Base-by-base conservation (phyloP, 2,888 invertebrate genomes). In the Drosophila nr. perissopoda region DNA sequence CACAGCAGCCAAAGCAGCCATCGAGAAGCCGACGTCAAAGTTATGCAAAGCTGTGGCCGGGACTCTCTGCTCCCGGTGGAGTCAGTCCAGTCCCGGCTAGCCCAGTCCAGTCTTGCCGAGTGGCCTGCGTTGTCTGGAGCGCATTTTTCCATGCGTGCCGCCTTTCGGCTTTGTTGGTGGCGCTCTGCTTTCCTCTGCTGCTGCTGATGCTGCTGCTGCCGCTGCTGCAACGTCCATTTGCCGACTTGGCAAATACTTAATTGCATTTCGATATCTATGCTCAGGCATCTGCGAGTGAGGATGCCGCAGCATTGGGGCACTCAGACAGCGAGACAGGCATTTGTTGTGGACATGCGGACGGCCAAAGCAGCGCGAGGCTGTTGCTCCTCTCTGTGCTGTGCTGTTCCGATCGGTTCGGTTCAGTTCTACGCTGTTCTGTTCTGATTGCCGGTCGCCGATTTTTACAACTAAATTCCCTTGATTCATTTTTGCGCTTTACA, bases 251-350 rank as follows among this genome's bases (percentile, higher is more conserved):
- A 90, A 90, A 90, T 89, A 88, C 86, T 91, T 91, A 91, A 91
- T 91, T 91, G 91, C 91, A 91, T 91, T 91, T 91, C 91, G 91
- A 91, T 91, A 91, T 91, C 91, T 90, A 88, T 90, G 91, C 86
- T 83, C 78, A 90, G 91, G 91, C 91, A 91, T 91, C 91, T 90
- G 77, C 79, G 84, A 88, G 88, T 83, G 73, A 45, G 45, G 78
- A 87, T 87, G 87, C 83, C 84, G 86, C 83, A 72, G 45, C 45
- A 45, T 45, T 53, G 68, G 56, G 52, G 64, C 56, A 34, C 53
- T 10, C 25, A 79, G 74, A 79, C 79, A 76, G 59, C 45, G 76
- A 69, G 68, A 71, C 71, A 63, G 75, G 62, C 67, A 73, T 54
- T 69, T 58, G 25, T 25, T 4, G 45, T 45, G 68, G 81, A 76